A percentile compares a stretch with the other conserved stretches of the same genome.
Evolutionary conservation across 2,797 vertebrate species (phyloP).

Genomic region (Antennarius maculatus): DNA sequence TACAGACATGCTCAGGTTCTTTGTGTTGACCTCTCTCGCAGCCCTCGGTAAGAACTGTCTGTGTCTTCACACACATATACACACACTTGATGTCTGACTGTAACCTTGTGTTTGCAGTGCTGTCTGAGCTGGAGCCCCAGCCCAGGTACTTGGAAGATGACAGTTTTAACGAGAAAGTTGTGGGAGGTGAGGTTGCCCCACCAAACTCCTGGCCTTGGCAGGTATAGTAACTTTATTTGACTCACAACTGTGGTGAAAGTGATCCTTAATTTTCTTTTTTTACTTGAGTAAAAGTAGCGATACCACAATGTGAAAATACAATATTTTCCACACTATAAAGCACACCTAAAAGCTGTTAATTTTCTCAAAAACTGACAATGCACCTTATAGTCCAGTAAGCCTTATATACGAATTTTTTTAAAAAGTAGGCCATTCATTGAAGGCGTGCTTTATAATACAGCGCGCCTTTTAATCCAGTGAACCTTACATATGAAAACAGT

Average conservation of each 20-base stretch:
- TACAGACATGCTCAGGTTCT: conserved; percentile 77
- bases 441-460: too few relatives aligned
- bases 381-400: too few relatives aligned
- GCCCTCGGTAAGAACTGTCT: conserved; percentile 74
- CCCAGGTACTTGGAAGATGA: conserved; percentile 78
- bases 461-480: too few relatives aligned
- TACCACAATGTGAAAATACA: too few relatives aligned
- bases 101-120: conserved; percentile 50
- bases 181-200: conserved; percentile 76
- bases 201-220: conserved; percentile 84
- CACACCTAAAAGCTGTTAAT: too few relatives aligned
- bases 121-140: conserved; percentile 73
- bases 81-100: conserved; percentile 3
- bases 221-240: conserved; percentile 59
- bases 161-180: conserved; percentile 64
- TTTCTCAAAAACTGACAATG: too few relatives aligned
- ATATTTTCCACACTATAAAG: too few relatives aligned
- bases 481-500: too few relatives aligned
- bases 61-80: not conserved
- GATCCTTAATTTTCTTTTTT: not conserved
- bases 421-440: too few relatives aligned
- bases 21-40: conserved; percentile 75
- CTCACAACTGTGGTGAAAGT: not conserved
- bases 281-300: too few relatives aligned
- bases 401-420: too few relatives aligned